Percentiles rank a stretch among this genome's conserved stretches.
Evolutionary conservation across 2,797 vertebrate species (phyloP).

Genomic region (Discoglossus pictus): DNA sequence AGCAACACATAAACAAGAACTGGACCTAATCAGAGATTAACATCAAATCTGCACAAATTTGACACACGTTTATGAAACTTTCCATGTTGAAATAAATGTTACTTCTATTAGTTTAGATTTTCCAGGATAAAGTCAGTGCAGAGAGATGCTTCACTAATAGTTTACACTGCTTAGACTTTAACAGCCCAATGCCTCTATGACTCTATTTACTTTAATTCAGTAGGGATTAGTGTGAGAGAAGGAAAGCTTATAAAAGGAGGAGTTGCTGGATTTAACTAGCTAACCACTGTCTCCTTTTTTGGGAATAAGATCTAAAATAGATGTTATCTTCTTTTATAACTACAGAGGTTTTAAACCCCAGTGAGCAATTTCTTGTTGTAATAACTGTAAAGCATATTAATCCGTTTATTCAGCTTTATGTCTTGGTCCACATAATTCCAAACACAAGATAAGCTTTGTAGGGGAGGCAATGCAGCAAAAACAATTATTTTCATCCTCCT

Average conservation of each 20-base stretch:
- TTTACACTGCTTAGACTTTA: constrained; percentile 36
- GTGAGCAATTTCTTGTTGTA: constrained; percentile 25
- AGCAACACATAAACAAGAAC: too few species aligned
- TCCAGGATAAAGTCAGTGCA: constrained; percentile 6
- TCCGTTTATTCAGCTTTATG: too few species aligned
- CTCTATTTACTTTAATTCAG: constrained; percentile 47
- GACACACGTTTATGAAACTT: too few species aligned
- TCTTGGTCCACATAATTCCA: too few species aligned
- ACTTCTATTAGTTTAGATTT: too few species aligned
- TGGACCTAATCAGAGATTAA: too few species aligned
- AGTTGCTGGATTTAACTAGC: constrained; percentile 28
- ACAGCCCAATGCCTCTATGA: constrained; percentile 29
- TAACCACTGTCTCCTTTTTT: constrained; percentile 44
- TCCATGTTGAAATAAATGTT: too few species aligned
- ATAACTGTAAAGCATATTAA: too few species aligned
- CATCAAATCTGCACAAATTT: too few species aligned
- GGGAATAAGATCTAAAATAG: constrained; percentile 26
- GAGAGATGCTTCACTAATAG: constrained; percentile 11
- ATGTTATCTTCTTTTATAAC: constrained; percentile 32
- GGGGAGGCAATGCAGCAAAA: too few species aligned
- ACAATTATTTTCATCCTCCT: too few species aligned
- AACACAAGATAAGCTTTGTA: too few species aligned
- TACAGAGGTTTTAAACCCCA: constrained; percentile 12
- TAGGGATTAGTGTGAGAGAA: constrained; percentile 37
- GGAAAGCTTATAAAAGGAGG: constrained; percentile 27